Percentiles rank a stretch among this genome's conserved stretches.
phyloP scores from a whole-genome alignment of 2,113 vertebrate species.

The Perca schrenkii region DNA sequence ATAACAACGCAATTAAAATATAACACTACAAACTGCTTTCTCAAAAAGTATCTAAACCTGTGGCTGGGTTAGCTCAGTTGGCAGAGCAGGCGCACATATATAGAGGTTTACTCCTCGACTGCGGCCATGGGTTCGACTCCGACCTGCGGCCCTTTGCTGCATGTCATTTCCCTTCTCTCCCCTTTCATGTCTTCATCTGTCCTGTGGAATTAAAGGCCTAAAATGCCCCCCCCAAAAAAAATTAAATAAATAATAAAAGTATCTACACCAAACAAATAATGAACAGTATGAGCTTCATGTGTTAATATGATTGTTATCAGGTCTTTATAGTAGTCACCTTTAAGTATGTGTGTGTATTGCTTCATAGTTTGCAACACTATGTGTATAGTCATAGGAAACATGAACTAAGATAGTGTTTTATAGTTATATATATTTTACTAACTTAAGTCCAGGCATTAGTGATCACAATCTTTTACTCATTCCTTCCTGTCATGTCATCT shows the following conservation, averaged over 20 bases:
- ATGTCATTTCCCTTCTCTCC: no score
- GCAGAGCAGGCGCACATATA: no score
- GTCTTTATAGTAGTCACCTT: background rate
- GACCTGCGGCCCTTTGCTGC: no score
- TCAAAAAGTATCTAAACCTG: background rate
- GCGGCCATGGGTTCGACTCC: no score
- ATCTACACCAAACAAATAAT: background rate
- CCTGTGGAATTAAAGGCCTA: no score
- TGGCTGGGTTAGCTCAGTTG: no score
- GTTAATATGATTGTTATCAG: background rate
- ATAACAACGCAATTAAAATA: background rate
- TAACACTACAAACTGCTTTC: background rate
- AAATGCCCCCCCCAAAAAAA: no score
- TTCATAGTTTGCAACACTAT: background rate
- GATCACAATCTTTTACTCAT: background rate
- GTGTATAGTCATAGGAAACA: background rate
- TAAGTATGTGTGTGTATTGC: background rate
- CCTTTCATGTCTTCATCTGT: no score
- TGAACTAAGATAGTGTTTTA: background rate
- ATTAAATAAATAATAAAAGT: no score
- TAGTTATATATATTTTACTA: background rate
- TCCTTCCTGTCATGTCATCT: background rate
- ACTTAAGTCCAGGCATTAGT: background rate
- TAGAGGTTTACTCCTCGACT: no score
- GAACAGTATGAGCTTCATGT: background rate